Evolutionary conservation across 2,113 vertebrate species (phyloP).

Genomic region (Gymnarchus niloticus): DNA sequence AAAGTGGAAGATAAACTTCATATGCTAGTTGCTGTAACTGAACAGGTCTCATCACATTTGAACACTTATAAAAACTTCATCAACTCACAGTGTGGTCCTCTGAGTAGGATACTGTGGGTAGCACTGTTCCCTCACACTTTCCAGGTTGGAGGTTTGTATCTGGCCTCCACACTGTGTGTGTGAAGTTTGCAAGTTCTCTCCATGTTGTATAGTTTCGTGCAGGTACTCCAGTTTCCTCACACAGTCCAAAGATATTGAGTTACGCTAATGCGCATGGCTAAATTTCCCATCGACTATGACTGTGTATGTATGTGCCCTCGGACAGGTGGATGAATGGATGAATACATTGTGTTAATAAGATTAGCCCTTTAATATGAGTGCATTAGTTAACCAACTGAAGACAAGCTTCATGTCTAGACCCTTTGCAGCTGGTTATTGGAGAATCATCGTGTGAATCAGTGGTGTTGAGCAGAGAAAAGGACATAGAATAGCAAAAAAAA

Average conservation of each 20-base stretch:
- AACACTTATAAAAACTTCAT: background rate
- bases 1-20: background rate
- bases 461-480: background rate
- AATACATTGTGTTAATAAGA: background rate
- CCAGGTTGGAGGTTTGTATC: too few relatives aligned
- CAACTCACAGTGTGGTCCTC: too few relatives aligned
- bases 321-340: background rate
- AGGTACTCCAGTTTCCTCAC: too few relatives aligned
- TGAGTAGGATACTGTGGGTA: too few relatives aligned
- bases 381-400: background rate
- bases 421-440: background rate
- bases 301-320: too few relatives aligned
- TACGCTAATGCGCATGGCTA: background rate
- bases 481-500: background rate
- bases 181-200: background rate
- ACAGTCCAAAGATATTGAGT: background rate
- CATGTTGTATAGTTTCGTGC: too few relatives aligned
- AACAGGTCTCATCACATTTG: background rate
- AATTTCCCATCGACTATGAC: too few relatives aligned
- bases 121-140: too few relatives aligned
- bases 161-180: too few relatives aligned
- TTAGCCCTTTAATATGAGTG: background rate
- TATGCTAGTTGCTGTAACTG: background rate
- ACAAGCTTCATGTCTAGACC: background rate
- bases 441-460: background rate